Evolutionary conservation across 2,113 vertebrate genomes (phyloP), one percentile per base, ranked within the genome.

Genomic region (Pica pica): DNA sequence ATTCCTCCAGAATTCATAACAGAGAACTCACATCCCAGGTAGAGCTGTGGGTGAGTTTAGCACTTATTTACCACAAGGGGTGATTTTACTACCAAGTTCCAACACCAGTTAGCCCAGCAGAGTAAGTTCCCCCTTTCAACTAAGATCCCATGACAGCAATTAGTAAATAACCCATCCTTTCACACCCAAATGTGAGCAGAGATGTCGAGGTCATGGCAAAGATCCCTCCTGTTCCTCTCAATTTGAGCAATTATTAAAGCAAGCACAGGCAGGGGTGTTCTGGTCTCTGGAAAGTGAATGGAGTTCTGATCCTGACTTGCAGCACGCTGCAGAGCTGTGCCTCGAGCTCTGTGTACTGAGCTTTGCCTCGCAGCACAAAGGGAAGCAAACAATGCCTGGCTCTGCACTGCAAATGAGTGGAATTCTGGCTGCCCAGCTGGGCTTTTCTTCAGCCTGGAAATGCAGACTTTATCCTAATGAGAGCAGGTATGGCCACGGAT

Each of bases 331-430:
- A 24, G 27, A 65, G 46, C 53, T 7, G 5, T 18, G 41, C 49
- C 81, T 44, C 1, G 0, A 78, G 84, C 67, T 76, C 28, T 33
- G 31, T 12, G 31, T 2, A 0, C 33, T 2, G 35, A 70, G 55
- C 37, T 87, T 19, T 65, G 52, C 69, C 35, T 59, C 55, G 30
- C 61, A 33, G 91, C 65, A 59, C 74, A 71, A 92, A 77, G 46
- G 44, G 71, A 83, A 60, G 75, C n/a, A 50, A 59, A 31, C 13
- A 44, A 28, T 0, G 76, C 31, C 52, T 2, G 6, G 42, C 10
- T 53, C 55, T 15, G 22, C 15, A 0, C 61, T 5, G 27, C 59
- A 55, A 55, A 50, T 2, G 21, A 83, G 80, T 1, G 3, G 39
- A 70, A 11, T 10, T 33, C 60, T 9, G 46, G 10, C 26, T 37